phyloP scores from a whole-genome alignment of 2,113 vertebrate species.

The Dasypus novemcinctus region DNA sequence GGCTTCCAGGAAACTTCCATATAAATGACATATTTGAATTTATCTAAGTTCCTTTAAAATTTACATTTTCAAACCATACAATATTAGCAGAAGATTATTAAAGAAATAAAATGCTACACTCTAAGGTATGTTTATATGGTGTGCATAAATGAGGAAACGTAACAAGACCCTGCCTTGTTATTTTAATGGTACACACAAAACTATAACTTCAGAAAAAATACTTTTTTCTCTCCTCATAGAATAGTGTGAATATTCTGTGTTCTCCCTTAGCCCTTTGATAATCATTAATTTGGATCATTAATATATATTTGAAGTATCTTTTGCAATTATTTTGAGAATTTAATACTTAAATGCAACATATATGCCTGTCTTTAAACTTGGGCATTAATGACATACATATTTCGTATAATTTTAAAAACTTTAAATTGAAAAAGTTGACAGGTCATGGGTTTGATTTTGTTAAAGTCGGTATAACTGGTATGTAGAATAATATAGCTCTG shows the following conservation, averaged over 20 bases:
- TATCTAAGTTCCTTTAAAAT: not conserved
- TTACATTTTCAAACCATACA: not conserved
- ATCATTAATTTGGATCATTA: not conserved
- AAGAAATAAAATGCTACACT: not conserved
- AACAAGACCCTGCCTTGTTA: not conserved
- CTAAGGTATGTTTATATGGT: not conserved
- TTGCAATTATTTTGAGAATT: not conserved
- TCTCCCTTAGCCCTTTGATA: not conserved
- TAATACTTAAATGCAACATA: not conserved
- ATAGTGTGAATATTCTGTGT: not conserved
- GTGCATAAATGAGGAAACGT: not conserved
- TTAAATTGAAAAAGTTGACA: not conserved
- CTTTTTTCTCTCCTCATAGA: not conserved
- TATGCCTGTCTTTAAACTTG: not conserved
- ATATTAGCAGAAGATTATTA: not conserved
- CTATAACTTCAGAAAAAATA: not conserved
- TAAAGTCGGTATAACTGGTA: not conserved
- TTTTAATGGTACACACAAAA: conserved; percentile 2
- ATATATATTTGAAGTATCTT: not conserved
- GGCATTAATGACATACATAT: not conserved
- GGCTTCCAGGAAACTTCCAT: not conserved
- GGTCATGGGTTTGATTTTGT: not conserved
- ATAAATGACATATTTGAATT: not conserved
- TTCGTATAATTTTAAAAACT: not conserved
- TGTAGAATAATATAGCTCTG: not conserved